Base-by-base conservation (phyloP, 1,140 invertebrate species). In the Sinonovacula constricta region DNA sequence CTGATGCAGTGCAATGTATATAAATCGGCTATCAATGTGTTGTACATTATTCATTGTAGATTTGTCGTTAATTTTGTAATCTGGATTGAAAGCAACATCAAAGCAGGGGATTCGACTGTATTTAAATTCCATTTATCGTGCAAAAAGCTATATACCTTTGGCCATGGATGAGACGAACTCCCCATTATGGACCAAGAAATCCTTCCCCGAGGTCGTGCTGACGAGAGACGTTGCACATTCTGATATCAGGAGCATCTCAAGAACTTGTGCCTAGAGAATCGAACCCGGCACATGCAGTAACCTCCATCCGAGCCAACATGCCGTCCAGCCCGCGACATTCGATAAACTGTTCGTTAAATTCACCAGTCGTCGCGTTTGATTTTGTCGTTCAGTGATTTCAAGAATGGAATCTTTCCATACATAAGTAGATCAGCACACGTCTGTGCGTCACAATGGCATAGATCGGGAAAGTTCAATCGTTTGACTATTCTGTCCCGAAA, bases 341-440 rank as follows among this genome's bases (percentile, higher is more conserved):
- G 18, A 75, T 63, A 39, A 75, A 75, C 24, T 63, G 33, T 39
- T 75, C 71, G 26, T 75, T 75, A 33, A 75, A 75, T n/a, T 51
- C 5, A n/a, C 7, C 60, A 49, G 26, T 31, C 71, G 15, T 75
- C 71, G 7, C 31, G 26, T 31, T 36, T 24, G 10, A 75, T 75
- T 28, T 65, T 75, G 22, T 51, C 45, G 49, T 75, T 75, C 28
- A 75, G 31, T 28, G 26, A 31, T 26, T 31, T 36, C 1, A 75
- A 33, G n/a, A 65, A 75, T 34, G 71, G 60, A 22, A 75, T 22
- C 36, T 75, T 75, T 1, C 45, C 12, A 28, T 33, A 53, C 4
- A 7, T 49, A 2, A 75, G 31, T 28, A 75, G 59, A 24, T 65
- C 60, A 14, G 65, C 60, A 28, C 39, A 51, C 0, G 54, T 33